Evolutionary conservation across 2,888 invertebrate genomes (phyloP).

Genomic region (Rhagonycha lutea): DNA sequence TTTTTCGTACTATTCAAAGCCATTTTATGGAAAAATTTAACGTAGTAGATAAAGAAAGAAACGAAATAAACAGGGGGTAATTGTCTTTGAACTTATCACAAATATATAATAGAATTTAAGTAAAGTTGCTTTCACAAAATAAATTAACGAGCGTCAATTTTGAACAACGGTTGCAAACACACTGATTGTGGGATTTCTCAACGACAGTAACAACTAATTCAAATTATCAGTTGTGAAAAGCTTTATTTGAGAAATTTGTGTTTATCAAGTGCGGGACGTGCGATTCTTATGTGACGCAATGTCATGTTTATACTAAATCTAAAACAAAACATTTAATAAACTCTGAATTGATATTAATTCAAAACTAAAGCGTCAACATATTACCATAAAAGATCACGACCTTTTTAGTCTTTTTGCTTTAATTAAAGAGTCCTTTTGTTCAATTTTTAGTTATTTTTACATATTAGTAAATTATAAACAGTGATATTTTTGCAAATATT

Average conservation of each 20-base stretch:
- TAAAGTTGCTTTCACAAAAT: not conserved
- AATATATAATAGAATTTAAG: not conserved
- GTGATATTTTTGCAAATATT: not conserved
- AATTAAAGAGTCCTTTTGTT: constrained; percentile 3
- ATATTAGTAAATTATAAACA: not conserved
- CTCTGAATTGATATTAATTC: constrained; percentile 15
- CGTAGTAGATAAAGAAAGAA: not conserved
- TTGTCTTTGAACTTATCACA: not conserved
- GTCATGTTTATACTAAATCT: constrained; percentile 19
- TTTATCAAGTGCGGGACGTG: constrained; percentile 17
- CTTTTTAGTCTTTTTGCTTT: constrained; percentile 1
- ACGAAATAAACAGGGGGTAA: not conserved
- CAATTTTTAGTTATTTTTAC: not conserved
- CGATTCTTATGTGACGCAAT: constrained; percentile 20
- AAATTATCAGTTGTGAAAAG: constrained; percentile 17
- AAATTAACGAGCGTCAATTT: constrained; percentile 3
- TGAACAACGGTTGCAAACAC: constrained; percentile 7
- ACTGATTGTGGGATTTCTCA: constrained; percentile 9
- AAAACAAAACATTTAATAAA: constrained; percentile 15
- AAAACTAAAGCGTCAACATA: constrained; percentile 6
- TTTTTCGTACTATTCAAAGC: constrained; percentile 14
- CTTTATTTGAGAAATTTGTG: constrained; percentile 20
- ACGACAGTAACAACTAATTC: constrained; percentile 11
- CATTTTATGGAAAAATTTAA: constrained; percentile 3
- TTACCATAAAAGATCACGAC: constrained; percentile 17